These are phyloP conservation scores for Pelusios castaneus DNA, from an alignment of 2,113 vertebrate genomes.

Conservation along the genomic window DNA sequence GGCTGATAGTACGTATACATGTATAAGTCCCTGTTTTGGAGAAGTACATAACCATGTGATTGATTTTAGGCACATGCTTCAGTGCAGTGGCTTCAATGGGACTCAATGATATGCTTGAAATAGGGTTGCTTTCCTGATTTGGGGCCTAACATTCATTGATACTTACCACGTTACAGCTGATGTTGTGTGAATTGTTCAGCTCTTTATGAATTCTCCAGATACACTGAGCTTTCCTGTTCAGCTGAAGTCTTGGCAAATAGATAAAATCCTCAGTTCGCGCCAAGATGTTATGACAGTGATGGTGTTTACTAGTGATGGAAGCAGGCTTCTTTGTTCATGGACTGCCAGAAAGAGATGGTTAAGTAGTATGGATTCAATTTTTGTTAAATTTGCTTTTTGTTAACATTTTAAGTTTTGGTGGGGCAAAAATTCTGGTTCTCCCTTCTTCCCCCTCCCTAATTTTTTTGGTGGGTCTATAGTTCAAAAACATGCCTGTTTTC, in stretches of 20 bases:
- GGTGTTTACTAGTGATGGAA: neutral
- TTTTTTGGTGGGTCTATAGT: neutral
- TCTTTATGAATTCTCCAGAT: neutral
- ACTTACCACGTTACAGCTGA: neutral
- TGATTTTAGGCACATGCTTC: neutral
- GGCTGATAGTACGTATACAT: neutral
- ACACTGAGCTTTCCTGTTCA: neutral
- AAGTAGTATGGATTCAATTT: neutral
- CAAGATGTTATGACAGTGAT: fast-evolving
- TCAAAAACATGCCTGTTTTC: neutral
- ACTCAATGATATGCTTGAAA: neutral
- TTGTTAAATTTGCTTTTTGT: neutral
- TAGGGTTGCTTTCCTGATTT: neutral
- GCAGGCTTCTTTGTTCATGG: neutral
- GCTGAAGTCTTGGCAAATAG: neutral
- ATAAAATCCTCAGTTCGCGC: neutral
- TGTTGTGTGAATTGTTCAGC: neutral
- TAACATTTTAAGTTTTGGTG: neutral
- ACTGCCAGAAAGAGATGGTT: neutral
- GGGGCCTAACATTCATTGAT: neutral
- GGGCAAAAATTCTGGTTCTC: neutral
- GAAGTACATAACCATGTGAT: neutral
- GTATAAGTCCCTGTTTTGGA: neutral
- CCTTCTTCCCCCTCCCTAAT: neutral
- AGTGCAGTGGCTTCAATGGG: neutral